Percentiles rank a stretch among this genome's conserved stretches.
These are phyloP conservation scores for Protobothrops mucrosquamatus DNA, from an alignment of 2,113 vertebrate genomes.

Conservation along the genomic window DNA sequence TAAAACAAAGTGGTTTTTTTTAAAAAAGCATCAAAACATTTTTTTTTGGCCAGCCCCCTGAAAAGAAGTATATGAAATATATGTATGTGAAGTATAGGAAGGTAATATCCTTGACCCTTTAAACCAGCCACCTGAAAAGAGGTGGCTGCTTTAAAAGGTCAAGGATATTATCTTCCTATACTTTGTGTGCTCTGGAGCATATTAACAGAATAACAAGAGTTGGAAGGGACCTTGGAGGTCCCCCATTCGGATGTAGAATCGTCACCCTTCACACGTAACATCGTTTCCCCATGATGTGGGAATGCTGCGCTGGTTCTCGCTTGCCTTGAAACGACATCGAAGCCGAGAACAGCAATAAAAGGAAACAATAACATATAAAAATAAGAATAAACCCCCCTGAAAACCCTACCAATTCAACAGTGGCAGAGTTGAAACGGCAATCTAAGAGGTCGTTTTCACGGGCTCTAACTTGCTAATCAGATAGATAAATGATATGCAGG, in stretches of 20 bases:
- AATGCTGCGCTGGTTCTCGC: not conserved
- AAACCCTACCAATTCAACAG: not conserved
- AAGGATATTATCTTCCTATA: no score
- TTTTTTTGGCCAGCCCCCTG: no score
- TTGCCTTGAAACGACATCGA: not conserved
- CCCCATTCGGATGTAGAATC: not conserved
- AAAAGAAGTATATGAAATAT: no score
- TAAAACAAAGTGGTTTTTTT: no score
- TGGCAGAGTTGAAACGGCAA: not conserved
- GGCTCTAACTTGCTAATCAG: not conserved
- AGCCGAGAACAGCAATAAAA: not conserved
- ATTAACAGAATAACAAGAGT: not conserved
- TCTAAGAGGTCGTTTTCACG: no score
- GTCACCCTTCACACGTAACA: not conserved
- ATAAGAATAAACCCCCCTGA: not conserved
- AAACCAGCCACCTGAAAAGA: no score
- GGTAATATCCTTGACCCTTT: no score
- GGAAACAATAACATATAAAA: not conserved
- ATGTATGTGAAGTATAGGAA: no score
- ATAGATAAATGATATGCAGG: not conserved
- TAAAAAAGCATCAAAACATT: no score
- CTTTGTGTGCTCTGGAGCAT: no score
- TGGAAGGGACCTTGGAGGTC: not conserved
- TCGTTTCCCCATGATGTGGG: no score
- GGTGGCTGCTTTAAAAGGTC: no score